Conservation (phyloP, 2,888 invertebrate genomes). For the Heliconius sara region DNA sequence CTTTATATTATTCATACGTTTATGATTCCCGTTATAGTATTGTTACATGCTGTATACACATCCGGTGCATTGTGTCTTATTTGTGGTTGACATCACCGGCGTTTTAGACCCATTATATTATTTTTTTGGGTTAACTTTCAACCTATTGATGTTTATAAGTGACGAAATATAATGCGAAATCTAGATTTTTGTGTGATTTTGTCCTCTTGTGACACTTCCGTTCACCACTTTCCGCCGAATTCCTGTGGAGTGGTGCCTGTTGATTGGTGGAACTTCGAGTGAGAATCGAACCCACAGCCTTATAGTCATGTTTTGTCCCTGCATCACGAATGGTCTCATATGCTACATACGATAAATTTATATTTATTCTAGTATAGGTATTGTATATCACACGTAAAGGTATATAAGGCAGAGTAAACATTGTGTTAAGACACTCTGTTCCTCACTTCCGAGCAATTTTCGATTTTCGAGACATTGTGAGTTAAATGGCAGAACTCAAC, state of each 20-base stretch:
- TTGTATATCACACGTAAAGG: not conserved
- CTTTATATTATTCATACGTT: conserved; percentile 8
- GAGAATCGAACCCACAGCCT: too few relatives aligned
- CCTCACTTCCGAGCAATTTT: not conserved
- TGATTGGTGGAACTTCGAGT: too few relatives aligned
- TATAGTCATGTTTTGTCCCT: too few relatives aligned
- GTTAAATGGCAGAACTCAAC: too few relatives aligned
- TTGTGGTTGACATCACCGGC: conserved; percentile 15
- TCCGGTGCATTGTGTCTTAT: conserved; percentile 12
- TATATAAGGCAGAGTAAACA: not conserved
- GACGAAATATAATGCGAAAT: not conserved
- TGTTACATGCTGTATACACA: not conserved
- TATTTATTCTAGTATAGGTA: too few relatives aligned
- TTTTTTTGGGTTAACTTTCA: conserved; percentile 6
- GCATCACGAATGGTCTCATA: too few relatives aligned
- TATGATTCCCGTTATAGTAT: not conserved
- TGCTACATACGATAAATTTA: too few relatives aligned
- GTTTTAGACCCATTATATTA: conserved; percentile 7
- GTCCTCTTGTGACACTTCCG: too few relatives aligned
- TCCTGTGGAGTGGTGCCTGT: too few relatives aligned
- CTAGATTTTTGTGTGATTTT: too few relatives aligned
- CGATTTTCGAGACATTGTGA: too few relatives aligned
- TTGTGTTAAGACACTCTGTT: not conserved
- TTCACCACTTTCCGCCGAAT: too few relatives aligned
- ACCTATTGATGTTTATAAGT: not conserved